These are phyloP conservation scores for Zaprionus kolodkinae DNA, from an alignment of 1,140 invertebrate genomes.

Conservation along the genomic window DNA sequence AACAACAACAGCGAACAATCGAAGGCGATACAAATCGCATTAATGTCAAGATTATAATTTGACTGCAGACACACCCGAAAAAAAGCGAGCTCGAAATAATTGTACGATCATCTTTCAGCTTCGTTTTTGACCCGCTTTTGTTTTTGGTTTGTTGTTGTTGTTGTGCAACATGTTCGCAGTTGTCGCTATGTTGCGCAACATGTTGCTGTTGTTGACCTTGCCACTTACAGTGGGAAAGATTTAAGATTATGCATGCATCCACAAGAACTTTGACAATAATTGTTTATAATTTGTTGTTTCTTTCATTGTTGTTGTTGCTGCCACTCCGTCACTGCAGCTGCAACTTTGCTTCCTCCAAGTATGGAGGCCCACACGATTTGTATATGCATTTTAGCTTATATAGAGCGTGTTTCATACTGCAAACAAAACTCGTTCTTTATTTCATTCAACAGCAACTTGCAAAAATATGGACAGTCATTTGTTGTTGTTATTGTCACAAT, in stretches of 20 bases:
- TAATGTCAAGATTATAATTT: constrained; percentile 61
- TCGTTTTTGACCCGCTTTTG: constrained; percentile 56
- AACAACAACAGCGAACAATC: constrained; percentile 8
- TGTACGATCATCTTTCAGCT: constrained; percentile 57
- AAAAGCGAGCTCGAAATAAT: constrained; percentile 14
- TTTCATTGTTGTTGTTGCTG: constrained; percentile 10
- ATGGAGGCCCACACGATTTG: constrained; percentile 32
- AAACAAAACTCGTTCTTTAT: constrained; percentile 71
- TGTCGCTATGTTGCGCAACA: constrained; percentile 23
- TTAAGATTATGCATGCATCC: constrained; percentile 21
- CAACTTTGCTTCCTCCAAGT: constrained; percentile 50
- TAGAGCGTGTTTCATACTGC: background rate
- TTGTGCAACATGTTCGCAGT: constrained; percentile 45
- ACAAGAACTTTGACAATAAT: constrained; percentile 62
- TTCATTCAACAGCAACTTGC: constrained; percentile 66
- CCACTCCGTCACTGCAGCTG: constrained; percentile 31
- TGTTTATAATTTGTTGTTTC: constrained; percentile 50
- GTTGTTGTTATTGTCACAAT: constrained; percentile 61
- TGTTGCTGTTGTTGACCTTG: constrained; percentile 60
- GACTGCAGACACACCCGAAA: constrained; percentile 17
- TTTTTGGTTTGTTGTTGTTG: background rate
- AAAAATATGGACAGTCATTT: constrained; percentile 67
- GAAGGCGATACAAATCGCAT: constrained; percentile 47
- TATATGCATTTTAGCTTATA: background rate
- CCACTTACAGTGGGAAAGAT: constrained; percentile 54